phyloP scores from a whole-genome alignment of 2,797 vertebrate species.

The Poecile montanus region DNA sequence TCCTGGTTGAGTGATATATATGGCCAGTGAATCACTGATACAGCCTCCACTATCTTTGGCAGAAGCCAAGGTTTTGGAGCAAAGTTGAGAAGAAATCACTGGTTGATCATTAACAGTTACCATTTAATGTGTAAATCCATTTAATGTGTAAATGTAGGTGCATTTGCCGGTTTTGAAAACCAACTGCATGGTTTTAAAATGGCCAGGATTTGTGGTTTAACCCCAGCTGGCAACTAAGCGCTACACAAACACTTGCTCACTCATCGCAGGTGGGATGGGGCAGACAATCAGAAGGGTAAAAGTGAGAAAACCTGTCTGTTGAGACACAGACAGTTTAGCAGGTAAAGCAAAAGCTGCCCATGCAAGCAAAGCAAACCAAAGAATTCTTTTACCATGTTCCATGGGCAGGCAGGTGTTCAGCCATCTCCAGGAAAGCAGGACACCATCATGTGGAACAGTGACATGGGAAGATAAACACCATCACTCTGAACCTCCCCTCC shows the following conservation, averaged over 20 bases:
- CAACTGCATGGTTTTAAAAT: background rate
- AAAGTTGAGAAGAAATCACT: background rate
- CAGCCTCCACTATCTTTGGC: background rate
- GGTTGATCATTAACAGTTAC: background rate
- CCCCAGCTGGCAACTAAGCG: background rate
- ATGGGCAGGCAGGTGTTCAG: background rate
- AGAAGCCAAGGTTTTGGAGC: background rate
- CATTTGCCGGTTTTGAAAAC: background rate
- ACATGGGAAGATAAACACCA: background rate
- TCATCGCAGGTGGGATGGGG: background rate
- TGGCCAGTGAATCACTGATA: background rate
- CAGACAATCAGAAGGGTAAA: background rate
- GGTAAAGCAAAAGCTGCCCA: background rate
- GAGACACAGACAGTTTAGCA: background rate
- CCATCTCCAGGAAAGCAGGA: background rate
- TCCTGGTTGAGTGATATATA: background rate
- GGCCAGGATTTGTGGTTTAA: background rate
- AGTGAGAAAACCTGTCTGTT: background rate
- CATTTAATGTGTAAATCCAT: background rate
- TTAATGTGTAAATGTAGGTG: background rate
- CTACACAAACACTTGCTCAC: background rate
- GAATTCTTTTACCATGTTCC: background rate
- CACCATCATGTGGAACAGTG: background rate
- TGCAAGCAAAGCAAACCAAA: background rate
- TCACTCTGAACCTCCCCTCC: background rate